Base-by-base conservation (phyloP, 2,888 invertebrate species). In the Sesamia inferens region DNA sequence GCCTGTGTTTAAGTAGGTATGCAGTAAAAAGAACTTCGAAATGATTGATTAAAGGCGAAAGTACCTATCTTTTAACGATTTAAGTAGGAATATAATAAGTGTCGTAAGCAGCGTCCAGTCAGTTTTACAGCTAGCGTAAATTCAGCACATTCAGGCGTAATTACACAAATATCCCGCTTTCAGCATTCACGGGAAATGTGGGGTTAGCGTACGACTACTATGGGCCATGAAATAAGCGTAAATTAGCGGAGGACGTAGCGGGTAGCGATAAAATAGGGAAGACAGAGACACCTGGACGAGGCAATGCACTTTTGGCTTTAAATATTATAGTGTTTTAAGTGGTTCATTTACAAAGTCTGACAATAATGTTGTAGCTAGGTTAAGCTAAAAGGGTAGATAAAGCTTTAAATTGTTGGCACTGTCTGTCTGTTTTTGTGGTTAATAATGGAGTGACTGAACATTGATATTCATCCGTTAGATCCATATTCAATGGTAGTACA, bases 61-160 rank as follows among this genome's bases (percentile, higher is more conserved):
- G 11, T 31, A 31, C 6, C 11, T 8, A 58, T 74, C 42, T 59
- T 59, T 55, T 19, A 55, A 78, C n/a, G 31, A 55, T 62, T 66
- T 76, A 14, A 47, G 48, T 13, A 54, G 47, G 14, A 55, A 58
- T 57, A 39, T 63, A 39, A 64, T 67, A 66, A 71, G 42, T 55
- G 65, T 62, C 67, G 47, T 59, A 70, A 58, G 31, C n/a, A 44
- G 24, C 31, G 54, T 79, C 72, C 63, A 65, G 67, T 57, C 65
- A 76, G 69, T 76, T 71, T 75, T 74, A 76, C 24, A 67, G 57
- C 22, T 19, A 48, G 13, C 59, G 63, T 72, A 68, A 71, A 75
- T 76, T 79, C 24, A 51, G 62, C 59, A 64, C 71, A 71, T 86
- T 79, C 54, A 59, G 70, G 64, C 74, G 69, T 79, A 83, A 83